Evolutionary conservation across 35 echinoderm and acorn worm genomes (phyloP), one percentile per base, ranked within the genome.

Genomic region (Anneissia japonica): DNA sequence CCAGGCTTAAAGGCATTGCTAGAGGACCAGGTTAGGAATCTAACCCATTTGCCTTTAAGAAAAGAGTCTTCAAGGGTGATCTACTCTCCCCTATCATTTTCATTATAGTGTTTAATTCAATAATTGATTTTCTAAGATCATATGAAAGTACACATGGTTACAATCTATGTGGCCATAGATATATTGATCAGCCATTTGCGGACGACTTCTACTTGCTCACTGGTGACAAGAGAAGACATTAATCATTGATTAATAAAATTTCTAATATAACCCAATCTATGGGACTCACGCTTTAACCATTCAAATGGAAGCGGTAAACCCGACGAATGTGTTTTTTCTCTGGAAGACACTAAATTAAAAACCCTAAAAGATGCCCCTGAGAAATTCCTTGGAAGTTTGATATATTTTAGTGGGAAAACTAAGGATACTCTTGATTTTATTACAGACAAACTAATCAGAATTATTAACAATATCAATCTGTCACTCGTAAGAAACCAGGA

Each of bases 161-260:
- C n/a, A n/a, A n/a, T n/a, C n/a, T n/a, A n/a, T n/a, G n/a, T n/a
- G n/a, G n/a, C n/a, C n/a, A n/a, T n/a, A n/a, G n/a, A 13, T 91
- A 86, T 32, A 91, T 91, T 17, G 75, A 36, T 30, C 34, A 86
- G 0, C 83, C 84, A 45, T 86, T 91, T 73, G 84, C 90, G 0
- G 90, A 91, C 82, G 90, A 91, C 30, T n/a, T n/a, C n/a, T n/a
- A n/a, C n/a, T n/a, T n/a, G n/a, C n/a, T n/a, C n/a, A n/a, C n/a
- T n/a, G n/a, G n/a, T n/a, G n/a, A n/a, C n/a, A n/a, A n/a, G n/a
- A n/a, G 76, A 74, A 74, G 46, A 19, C 84, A 91, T 78, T 77
- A 86, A 34, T 37, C 64, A 30, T 64, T 74, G 34, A 85, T 74
- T 74, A 41, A 81, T 41, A 37, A 81, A 12, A 36, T 81, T 39